These are phyloP conservation scores for Glandiceps talaboti DNA, from an alignment of 53 echinoderm and acorn worm species.

Conservation along the genomic window DNA sequence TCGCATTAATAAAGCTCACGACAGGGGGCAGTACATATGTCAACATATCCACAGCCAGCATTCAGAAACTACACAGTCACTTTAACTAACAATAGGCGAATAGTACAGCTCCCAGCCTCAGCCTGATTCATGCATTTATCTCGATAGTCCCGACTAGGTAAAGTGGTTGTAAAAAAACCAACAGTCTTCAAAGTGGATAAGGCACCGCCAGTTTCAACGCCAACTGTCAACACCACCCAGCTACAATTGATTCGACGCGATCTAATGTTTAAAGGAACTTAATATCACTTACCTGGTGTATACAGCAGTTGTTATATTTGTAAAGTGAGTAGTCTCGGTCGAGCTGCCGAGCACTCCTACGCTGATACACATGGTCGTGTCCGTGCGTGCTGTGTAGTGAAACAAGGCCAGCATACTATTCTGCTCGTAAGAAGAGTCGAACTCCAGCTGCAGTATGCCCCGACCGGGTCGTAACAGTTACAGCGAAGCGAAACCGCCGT, in stretches of 20 bases:
- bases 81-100: background rate
- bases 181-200: background rate
- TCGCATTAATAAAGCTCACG: background rate
- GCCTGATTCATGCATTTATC: background rate
- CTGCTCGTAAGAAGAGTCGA: no score
- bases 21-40: slow-evolving; percentile 1
- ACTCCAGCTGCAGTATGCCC: no score
- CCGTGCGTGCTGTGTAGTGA: background rate
- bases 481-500: slow-evolving; percentile 99
- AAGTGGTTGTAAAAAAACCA: background rate
- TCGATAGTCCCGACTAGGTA: background rate
- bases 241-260: background rate
- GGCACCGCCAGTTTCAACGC: background rate
- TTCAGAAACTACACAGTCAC: background rate
- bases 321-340: background rate
- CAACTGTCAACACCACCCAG: background rate
- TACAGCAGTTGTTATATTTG: background rate
- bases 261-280: background rate
- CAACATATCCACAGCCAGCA: background rate
- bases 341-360: background rate
- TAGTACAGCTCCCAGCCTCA: background rate
- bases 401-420: background rate
- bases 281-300: background rate
- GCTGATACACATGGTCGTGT: background rate
- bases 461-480: slow-evolving; percentile 93